Conservation (phyloP, 1,140 invertebrate genomes). For the Ditylenchus dipsaci region DNA sequence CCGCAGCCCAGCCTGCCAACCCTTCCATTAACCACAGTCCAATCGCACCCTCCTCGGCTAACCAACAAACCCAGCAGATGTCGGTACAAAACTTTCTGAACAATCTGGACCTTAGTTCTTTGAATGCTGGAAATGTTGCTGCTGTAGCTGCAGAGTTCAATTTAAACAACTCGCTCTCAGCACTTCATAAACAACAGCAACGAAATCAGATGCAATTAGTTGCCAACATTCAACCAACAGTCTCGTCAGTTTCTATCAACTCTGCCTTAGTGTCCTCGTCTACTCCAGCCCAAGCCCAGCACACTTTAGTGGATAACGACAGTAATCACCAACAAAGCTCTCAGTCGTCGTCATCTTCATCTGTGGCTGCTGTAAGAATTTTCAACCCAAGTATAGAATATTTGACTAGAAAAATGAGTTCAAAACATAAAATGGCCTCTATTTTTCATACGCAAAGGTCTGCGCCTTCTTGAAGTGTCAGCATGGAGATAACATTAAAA, state of each 20-base stretch:
- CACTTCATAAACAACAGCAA: not conserved
- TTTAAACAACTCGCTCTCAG: not conserved
- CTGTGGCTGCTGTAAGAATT: not conserved
- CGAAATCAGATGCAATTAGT: not conserved
- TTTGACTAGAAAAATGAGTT: too few relatives aligned
- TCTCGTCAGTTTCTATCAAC: conserved; percentile 8
- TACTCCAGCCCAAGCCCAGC: not conserved
- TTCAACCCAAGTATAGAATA: too few relatives aligned
- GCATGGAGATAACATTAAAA: not conserved
- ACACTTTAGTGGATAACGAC: not conserved
- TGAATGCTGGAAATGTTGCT: conserved; percentile 7
- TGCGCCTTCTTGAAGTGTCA: not conserved
- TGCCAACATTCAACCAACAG: conserved; percentile 6
- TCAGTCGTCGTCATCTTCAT: not conserved
- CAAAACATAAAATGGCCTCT: too few relatives aligned
- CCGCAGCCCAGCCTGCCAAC: not conserved
- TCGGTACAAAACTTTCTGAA: not conserved
- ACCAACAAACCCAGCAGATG: not conserved
- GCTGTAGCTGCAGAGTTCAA: not conserved
- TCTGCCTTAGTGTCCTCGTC: conserved; percentile 7
- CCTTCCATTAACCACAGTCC: not conserved
- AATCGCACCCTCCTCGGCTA: not conserved
- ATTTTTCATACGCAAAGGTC: too few relatives aligned
- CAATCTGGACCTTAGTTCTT: not conserved
- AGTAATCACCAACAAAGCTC: not conserved